A percentile compares a stretch with the other conserved stretches of the same genome.
These are phyloP conservation scores for Tetraodon nigroviridis DNA, from an alignment of 2,113 vertebrate species.

Conservation along the genomic window DNA sequence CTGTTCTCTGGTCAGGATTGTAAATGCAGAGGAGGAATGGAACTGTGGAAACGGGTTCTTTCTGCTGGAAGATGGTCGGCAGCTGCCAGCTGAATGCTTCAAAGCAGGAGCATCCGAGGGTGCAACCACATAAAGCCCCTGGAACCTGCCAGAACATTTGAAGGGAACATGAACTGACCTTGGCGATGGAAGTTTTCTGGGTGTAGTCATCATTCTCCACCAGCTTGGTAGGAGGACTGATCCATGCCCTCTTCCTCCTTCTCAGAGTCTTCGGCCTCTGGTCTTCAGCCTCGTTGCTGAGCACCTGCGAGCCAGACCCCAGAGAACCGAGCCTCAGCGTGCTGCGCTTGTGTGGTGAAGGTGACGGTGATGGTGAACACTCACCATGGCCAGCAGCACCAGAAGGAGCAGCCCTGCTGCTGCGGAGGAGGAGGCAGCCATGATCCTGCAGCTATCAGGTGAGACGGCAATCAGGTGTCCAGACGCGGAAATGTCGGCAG, in stretches of 20 bases:
- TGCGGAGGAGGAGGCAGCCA: neutral
- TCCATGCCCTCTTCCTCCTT: constrained; percentile 69
- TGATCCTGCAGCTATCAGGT: neutral
- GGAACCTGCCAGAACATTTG: too few species aligned
- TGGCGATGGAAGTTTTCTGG: neutral
- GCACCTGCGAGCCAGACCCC: constrained; percentile 33
- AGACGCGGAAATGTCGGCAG: neutral
- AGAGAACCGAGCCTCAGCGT: too few species aligned
- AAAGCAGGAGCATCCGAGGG: too few species aligned
- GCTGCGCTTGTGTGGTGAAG: too few species aligned
- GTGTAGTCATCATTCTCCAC: constrained; percentile 63
- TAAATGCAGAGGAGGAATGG: too few species aligned
- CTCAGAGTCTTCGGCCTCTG: constrained; percentile 7
- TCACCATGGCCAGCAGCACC: constrained; percentile 42
- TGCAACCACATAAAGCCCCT: too few species aligned
- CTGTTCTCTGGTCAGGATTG: too few species aligned
- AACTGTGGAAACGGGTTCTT: too few species aligned
- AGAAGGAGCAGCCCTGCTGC: constrained; percentile 17
- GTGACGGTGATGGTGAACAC: constrained; percentile 12
- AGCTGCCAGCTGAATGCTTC: too few species aligned
- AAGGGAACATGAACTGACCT: too few species aligned
- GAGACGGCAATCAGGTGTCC: neutral
- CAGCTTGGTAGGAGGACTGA: constrained; percentile 65
- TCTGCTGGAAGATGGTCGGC: too few species aligned
- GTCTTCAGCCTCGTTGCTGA: constrained; percentile 11